Conservation (phyloP, 2,113 vertebrate species). For the Accipiter cooperii region DNA sequence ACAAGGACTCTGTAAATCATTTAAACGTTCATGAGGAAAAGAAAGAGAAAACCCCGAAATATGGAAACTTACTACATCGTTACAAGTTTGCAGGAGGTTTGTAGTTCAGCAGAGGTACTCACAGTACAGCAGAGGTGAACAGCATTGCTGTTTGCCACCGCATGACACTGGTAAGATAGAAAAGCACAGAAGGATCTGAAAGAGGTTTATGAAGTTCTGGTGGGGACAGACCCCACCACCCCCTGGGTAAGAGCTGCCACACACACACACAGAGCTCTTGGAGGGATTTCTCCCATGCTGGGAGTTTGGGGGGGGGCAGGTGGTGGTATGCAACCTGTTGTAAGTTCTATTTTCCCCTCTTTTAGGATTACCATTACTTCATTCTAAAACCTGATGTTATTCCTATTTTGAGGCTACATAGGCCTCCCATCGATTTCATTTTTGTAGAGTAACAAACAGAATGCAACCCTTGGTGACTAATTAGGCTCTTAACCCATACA, state of each 20-base stretch:
- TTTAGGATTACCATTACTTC: not conserved
- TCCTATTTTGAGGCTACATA: not conserved
- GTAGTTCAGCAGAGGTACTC: not conserved
- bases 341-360: not conserved
- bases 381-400: not conserved
- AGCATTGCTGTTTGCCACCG: not conserved
- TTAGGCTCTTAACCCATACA: not conserved
- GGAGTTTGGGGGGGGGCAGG: not conserved
- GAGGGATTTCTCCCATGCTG: not conserved
- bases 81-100: not conserved
- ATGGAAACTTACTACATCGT: not conserved
- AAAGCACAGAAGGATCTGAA: not conserved
- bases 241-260: not conserved
- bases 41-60: rapidly evolving
- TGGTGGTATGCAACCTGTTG: not conserved
- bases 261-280: not conserved
- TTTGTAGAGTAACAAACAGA: not conserved
- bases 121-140: not conserved
- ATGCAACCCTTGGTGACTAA: not conserved
- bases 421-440: not conserved
- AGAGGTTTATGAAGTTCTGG: not conserved
- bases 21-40: not conserved
- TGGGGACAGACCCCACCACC: not conserved
- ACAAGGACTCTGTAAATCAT: not conserved
- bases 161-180: not conserved